Base-by-base conservation (phyloP, 1,140 invertebrate species). In the Brachionus plicatilis region DNA sequence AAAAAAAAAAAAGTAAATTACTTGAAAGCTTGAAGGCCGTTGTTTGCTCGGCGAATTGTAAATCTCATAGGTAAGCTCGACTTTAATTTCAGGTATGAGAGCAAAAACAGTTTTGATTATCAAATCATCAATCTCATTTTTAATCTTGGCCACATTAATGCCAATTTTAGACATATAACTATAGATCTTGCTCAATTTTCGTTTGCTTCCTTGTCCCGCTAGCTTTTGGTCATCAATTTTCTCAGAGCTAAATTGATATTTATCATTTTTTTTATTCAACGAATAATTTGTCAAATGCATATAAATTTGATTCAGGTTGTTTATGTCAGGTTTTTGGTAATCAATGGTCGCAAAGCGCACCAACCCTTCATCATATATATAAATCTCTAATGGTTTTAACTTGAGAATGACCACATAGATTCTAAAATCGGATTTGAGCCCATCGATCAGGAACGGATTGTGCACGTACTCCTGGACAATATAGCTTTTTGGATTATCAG, bases 281-380 rank as follows among this genome's bases (percentile, higher is more conserved):
- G 91, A 91, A 86, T 91, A 91, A 86, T 91, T 91, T 17, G 91
- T 91, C 80, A 91, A 86, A 87, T 91, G 91, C 87, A 91, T 90
- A 85, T 88, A 91, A 3, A 88, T 86, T 84, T 91, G 45, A 70
- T 79, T 12, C 5, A 85, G 43, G 24, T 79, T 85, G 12, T 65
- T 65, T 3, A 7, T n/a, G 14, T 82, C 88, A 14, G 89, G 88
- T 33, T 85, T 85, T 85, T 89, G 86, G 85, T 91, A 91, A 47
- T 89, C 88, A 50, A 90, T 85, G 3, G 91, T 91, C 53, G 90
- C 90, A 86, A 91, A 91, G 45, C 90, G 85, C 9, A 89, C 90
- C 41, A 91, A 86, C 14, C 90, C 90, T 85, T 91, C 91, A 85
- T 88, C 89, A 79, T 85, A 90, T 8, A 91, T 88, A 85, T 91